Conservation (phyloP, 2,888 invertebrate species). For the Drosophila meridiana region DNA sequence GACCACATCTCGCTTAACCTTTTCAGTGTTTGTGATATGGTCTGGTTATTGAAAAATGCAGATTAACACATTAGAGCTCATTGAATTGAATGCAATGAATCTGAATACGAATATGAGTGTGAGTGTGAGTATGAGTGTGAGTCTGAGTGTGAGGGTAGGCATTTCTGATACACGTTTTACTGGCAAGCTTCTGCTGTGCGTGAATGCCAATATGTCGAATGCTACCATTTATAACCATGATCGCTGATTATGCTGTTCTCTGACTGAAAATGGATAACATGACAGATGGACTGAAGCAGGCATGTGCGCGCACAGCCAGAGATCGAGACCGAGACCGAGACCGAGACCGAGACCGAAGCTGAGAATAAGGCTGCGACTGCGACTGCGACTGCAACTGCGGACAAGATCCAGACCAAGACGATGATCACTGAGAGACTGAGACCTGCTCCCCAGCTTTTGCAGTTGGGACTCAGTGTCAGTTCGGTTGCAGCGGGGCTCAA, state of each 20-base stretch:
- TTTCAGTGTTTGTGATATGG: constrained; percentile 39
- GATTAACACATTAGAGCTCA: constrained; percentile 77
- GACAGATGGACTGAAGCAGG: constrained; percentile 81
- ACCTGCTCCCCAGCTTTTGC: constrained; percentile 18
- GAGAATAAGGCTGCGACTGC: constrained; percentile 11
- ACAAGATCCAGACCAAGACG: constrained; percentile 17
- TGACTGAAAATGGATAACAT: constrained; percentile 82
- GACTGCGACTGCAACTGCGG: constrained; percentile 12
- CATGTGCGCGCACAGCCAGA: constrained; percentile 78
- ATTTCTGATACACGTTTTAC: constrained; percentile 31
- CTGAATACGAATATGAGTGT: constrained; percentile 17
- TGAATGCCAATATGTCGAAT: constrained; percentile 83
- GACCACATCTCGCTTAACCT: neutral
- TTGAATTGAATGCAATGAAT: constrained; percentile 55
- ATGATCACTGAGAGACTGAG: constrained; percentile 3
- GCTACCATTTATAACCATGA: constrained; percentile 84
- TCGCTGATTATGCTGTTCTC: constrained; percentile 83
- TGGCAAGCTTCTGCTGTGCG: constrained; percentile 64
- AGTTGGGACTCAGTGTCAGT: constrained; percentile 72
- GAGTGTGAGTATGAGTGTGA: constrained; percentile 13
- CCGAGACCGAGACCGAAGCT: constrained; percentile 44
- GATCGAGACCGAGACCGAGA: constrained; percentile 33
- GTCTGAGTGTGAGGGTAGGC: constrained; percentile 22
- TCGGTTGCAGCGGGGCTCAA: constrained; percentile 77
- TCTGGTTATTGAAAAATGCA: constrained; percentile 74